These are phyloP conservation scores for Microhierax caerulescens DNA, from an alignment of 2,797 vertebrate species.

Conservation along the genomic window DNA sequence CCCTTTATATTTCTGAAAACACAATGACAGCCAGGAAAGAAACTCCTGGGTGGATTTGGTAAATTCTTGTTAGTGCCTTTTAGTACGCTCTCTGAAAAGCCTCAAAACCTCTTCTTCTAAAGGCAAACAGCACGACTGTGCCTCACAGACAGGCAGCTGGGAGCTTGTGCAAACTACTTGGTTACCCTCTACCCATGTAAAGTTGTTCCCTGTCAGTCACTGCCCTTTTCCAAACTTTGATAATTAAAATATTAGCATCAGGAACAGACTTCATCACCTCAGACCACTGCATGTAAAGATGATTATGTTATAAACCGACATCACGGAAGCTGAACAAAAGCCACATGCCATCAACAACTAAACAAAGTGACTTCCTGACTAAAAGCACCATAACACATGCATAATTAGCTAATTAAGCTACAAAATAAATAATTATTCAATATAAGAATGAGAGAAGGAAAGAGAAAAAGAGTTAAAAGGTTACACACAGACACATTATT, in stretches of 20 bases:
- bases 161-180: neutral
- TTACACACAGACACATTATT: neutral
- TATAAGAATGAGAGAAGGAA: conserved; percentile 31
- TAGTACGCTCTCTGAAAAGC: neutral
- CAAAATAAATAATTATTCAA: conserved; percentile 72
- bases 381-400: conserved; percentile 48
- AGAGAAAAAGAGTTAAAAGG: conserved; percentile 40
- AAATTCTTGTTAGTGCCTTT: neutral
- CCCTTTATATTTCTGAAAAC: neutral
- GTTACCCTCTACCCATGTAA: neutral
- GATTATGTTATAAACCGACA: conserved; percentile 45
- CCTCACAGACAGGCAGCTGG: neutral
- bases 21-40: neutral
- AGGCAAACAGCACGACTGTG: neutral
- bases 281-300: conserved; percentile 14
- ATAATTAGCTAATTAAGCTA: conserved; percentile 72
- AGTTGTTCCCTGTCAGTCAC: neutral
- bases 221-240: neutral
- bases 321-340: conserved; percentile 43
- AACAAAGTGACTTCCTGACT: conserved; percentile 63
- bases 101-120: neutral
- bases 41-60: neutral
- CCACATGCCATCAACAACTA: conserved; percentile 39
- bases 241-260: conserved; percentile 23
- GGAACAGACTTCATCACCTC: conserved; percentile 17